These are phyloP conservation scores for Dreissena rostriformis DNA, from an alignment of 1,140 invertebrate genomes.

Conservation along the genomic window DNA sequence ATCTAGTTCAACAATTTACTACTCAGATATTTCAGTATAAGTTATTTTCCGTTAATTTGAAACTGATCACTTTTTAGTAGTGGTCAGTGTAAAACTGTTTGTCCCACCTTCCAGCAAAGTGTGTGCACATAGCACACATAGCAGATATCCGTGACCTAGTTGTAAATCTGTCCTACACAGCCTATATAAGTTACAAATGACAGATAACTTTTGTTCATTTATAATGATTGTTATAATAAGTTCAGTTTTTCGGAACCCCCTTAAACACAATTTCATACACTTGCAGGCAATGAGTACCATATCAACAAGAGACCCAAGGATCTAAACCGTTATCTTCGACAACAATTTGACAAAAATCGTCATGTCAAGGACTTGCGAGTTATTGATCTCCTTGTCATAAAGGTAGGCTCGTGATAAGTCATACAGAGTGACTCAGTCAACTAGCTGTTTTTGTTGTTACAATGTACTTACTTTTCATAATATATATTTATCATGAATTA, in stretches of 20 bases:
- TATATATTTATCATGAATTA: not conserved
- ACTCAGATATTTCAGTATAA: not conserved
- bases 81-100: no score
- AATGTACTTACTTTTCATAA: not conserved
- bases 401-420: constrained; percentile 85
- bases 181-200: not conserved
- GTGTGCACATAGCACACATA: not conserved
- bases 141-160: not conserved
- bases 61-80: not conserved
- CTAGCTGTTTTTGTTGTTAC: not conserved
- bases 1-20: not conserved
- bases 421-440: not conserved
- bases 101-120: not conserved
- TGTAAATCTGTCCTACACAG: not conserved
- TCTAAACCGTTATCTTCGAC: constrained; percentile 88
- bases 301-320: constrained; percentile 88
- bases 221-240: not conserved
- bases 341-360: constrained; percentile 90
- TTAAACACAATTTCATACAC: not conserved
- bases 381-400: constrained; percentile 94
- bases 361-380: constrained; percentile 91
- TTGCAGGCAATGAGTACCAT: constrained; percentile 83
- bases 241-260: no score
- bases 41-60: not conserved
- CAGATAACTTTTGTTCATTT: constrained; percentile 18